A percentile compares a stretch with the other conserved stretches of the same genome.
These are phyloP conservation scores for Drosophila insularis DNA, from an alignment of 1,140 invertebrate genomes.

Conservation along the genomic window DNA sequence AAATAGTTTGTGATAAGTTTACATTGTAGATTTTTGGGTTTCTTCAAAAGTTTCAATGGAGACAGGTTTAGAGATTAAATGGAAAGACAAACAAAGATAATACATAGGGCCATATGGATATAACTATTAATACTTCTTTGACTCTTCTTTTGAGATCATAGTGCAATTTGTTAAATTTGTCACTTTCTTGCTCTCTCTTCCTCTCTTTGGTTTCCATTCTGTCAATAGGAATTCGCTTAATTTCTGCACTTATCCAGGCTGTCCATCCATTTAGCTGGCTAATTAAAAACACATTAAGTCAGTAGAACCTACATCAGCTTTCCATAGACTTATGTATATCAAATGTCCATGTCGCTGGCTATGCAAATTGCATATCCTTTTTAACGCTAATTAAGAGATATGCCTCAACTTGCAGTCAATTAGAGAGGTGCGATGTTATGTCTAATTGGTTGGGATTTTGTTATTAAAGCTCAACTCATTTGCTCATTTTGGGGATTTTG, in stretches of 20 bases:
- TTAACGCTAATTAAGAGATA: conserved; percentile 63
- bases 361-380: conserved; percentile 69
- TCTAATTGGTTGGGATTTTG: conserved; percentile 60
- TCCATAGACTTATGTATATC: conserved; percentile 36
- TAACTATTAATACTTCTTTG: background rate
- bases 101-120: no score
- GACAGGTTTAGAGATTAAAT: no score
- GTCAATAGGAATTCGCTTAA: background rate
- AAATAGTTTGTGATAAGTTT: background rate
- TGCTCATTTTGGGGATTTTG: conserved; percentile 35
- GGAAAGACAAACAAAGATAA: no score
- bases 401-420: conserved; percentile 69
- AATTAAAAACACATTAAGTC: conserved; percentile 70
- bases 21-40: no score
- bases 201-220: background rate
- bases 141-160: background rate
- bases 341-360: conserved; percentile 36
- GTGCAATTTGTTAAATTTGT: background rate
- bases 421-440: conserved; percentile 39
- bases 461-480: conserved; percentile 46
- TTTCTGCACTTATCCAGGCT: background rate
- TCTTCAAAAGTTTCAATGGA: no score
- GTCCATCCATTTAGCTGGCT: conserved; percentile 20
- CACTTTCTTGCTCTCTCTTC: background rate
- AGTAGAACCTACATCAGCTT: conserved; percentile 18